Base-by-base conservation (phyloP, 2,113 vertebrate genomes). In the Nerophis lumbriciformis region DNA sequence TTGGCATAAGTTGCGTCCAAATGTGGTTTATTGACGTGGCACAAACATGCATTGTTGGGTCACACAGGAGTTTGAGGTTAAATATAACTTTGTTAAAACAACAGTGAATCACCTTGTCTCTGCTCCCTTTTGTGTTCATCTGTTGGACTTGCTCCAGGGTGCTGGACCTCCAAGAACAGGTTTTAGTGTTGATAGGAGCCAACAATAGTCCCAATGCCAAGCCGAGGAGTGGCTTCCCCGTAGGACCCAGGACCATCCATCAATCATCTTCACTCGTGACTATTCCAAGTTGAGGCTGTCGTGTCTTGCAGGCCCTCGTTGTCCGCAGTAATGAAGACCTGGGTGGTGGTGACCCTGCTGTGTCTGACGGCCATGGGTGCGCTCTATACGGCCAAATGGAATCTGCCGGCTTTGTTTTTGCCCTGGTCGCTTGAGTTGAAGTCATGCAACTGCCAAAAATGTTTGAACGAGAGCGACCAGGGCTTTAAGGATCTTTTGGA, bases 401-500 rank as follows among this genome's bases (percentile, higher is more conserved):
- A 1, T 38, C 13, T 47, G 21, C 21, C 36, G 6, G 1, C 9
- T n/a, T 44, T 48, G 10, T n/a, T 14, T 39, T 65, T 4, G 13
- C 47, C 6, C 8, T 5, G 14, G 15, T 3, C 9, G 11, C 11
- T 13, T 3, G 1, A 6, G 6, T 15, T 28, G 21, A 42, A 35
- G 28, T 35, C 6, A 5, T 72, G 69, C 50, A 48, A 21, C 19
- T 72, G 69, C 36, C 14, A n/a, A 3, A 66, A 39, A 28, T 72
- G 69, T 48, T 11, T 66, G 19, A 38, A 11, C 10, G 69, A 65
- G 1, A 5, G 13, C 1, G 47, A 66, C 3, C 15, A 39, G 0
- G 36, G 15, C 21, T 66, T 61, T n/a, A 21, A 16, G 7, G 1
- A 28, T 7, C 0, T 36, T 1, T 21, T 61, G 2, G 44, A 28